These are phyloP conservation scores for Helleia helle DNA, from an alignment of 2,888 invertebrate genomes.

Conservation along the genomic window DNA sequence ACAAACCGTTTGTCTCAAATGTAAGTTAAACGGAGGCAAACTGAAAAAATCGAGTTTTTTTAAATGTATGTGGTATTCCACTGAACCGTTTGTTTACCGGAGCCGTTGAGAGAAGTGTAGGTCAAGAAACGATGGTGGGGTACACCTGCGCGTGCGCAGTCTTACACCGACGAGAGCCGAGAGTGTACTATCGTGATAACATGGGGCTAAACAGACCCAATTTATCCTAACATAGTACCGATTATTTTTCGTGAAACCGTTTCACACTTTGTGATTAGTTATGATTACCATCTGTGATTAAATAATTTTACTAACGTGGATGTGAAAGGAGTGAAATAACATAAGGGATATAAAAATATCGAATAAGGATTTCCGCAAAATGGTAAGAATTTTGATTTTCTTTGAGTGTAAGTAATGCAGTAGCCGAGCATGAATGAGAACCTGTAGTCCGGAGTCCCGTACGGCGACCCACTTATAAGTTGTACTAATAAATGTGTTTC, in stretches of 20 bases:
- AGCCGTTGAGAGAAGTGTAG: slow-evolving; percentile 56
- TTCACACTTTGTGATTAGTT: slow-evolving; percentile 43
- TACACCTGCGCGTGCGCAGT: slow-evolving; percentile 38
- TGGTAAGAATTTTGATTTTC: slow-evolving; percentile 9
- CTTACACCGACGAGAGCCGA: slow-evolving; percentile 45
- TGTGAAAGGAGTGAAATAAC: slow-evolving; percentile 51
- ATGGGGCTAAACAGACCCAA: slow-evolving; percentile 40
- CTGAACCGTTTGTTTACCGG: slow-evolving; percentile 71
- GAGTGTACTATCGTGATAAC: slow-evolving; percentile 40
- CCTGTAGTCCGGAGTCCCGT: slow-evolving; percentile 29
- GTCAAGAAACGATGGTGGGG: slow-evolving; percentile 55
- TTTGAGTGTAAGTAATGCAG: not conserved
- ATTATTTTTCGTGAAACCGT: slow-evolving; percentile 41
- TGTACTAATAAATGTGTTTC: too few relatives aligned
- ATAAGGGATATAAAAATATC: slow-evolving; percentile 38
- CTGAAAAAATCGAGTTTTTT: slow-evolving; percentile 35
- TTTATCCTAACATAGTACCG: slow-evolving; percentile 27
- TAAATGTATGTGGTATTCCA: slow-evolving; percentile 54
- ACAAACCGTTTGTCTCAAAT: slow-evolving; percentile 42
- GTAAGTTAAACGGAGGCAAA: slow-evolving; percentile 24
- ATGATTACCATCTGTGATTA: slow-evolving; percentile 50
- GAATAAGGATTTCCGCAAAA: slow-evolving; percentile 20
- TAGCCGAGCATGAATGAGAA: slow-evolving; percentile 30
- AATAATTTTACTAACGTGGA: slow-evolving; percentile 35
- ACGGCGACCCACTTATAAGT: slow-evolving; percentile 48